Base-by-base conservation (phyloP, 1,140 invertebrate genomes). In the Papilio polyxenes region DNA sequence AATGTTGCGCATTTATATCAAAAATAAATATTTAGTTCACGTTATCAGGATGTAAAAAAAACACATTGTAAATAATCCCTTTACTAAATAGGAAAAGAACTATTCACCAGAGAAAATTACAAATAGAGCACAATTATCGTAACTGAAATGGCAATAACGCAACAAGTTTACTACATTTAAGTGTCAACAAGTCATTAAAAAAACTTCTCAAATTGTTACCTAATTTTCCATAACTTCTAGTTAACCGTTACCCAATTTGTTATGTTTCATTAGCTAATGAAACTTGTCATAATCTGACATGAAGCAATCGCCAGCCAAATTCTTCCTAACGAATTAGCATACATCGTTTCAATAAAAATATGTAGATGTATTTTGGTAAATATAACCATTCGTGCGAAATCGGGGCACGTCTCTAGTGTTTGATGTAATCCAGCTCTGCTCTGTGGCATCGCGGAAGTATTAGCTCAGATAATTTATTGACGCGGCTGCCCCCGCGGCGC, bases 361-460 rank as follows among this genome's bases (percentile, higher is more conserved):
- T 44, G 40, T 44, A 72, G 31, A 31, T 40, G 11, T 72, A 72
- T 72, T 72, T 72, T 72, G 65, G 65, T 72, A 72, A 72, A 72
- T 72, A 72, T 72, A 37, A 40, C 65, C 65, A 72, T 72, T 11
- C 65, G 65, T 37, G 23, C 65, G 31, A 37, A 72, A 72, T 31
- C 65, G 65, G 65, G 65, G 65, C 65, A 72, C 31, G 65, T 72
- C 65, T 72, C 31, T 72, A 72, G 31, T 72, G 65, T 72, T 72
- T 72, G 65, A 72, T 72, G 65, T 72, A 72, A 72, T 72, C 65
- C 65, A 72, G 65, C 65, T 72, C 31, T 10, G 65, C 65, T 72
- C 31, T 10, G 78, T 74, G 69, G 76, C 53, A 82, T 85, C 83
- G 65, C 85, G 87, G 87, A 88, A 88, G 83, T 79, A 75, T 82